phyloP scores from a whole-genome alignment of 2,113 vertebrate genomes.

The Pomatorhinus ruficollis region DNA sequence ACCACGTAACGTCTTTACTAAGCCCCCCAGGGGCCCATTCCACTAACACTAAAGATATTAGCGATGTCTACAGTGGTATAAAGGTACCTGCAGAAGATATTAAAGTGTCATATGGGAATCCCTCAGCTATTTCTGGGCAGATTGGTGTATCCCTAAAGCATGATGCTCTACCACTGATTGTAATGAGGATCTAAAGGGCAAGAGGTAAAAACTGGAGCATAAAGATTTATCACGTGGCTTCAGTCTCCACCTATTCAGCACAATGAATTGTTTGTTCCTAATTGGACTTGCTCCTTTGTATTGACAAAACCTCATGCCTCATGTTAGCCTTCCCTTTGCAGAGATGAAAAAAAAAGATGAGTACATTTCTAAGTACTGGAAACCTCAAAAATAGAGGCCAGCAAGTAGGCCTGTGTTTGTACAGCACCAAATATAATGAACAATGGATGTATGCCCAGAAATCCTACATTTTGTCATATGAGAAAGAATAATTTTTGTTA shows the following conservation, averaged over 20 bases:
- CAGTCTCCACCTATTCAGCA: neutral
- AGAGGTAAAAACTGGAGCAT: neutral
- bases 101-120: neutral
- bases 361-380: neutral
- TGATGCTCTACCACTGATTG: neutral
- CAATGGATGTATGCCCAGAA: neutral
- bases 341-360: neutral
- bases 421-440: neutral
- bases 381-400: neutral
- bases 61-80: neutral
- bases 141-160: neutral
- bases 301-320: neutral
- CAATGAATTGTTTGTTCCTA: neutral
- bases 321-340: neutral
- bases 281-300: neutral
- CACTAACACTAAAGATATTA: neutral
- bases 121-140: neutral
- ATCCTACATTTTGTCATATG: neutral
- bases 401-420: neutral
- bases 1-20: neutral
- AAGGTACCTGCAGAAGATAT: neutral
- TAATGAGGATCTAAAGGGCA: neutral
- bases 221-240: accelerated
- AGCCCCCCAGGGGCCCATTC: neutral
- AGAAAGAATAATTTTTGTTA: neutral